Percentiles rank a stretch among this genome's conserved stretches.
These are phyloP conservation scores for Frankliniella intonsa DNA, from an alignment of 2,888 invertebrate genomes.

Conservation along the genomic window DNA sequence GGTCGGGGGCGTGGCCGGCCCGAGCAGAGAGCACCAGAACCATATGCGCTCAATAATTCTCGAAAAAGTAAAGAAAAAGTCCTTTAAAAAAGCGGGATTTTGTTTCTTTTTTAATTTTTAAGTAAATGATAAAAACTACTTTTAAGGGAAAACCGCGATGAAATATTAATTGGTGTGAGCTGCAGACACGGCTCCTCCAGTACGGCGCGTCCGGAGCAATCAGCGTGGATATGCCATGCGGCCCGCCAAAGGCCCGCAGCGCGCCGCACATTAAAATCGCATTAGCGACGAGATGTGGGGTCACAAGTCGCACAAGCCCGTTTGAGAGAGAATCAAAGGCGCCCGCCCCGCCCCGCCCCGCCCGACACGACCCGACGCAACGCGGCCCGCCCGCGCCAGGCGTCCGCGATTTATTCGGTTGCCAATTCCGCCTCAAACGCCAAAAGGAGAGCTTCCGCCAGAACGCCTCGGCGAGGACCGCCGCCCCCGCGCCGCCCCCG, in stretches of 20 bases:
- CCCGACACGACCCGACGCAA: not conserved
- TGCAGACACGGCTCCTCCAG: no score
- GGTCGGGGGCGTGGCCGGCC: not conserved
- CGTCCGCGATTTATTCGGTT: not conserved
- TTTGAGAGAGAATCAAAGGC: not conserved
- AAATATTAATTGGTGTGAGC: no score
- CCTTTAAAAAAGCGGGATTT: no score
- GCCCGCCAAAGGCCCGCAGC: not conserved
- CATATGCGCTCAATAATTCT: no score
- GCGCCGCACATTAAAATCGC: not conserved
- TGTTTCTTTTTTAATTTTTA: no score
- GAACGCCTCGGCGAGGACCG: not conserved
- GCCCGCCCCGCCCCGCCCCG: not conserved
- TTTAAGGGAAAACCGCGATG: no score
- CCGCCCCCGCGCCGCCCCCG: not conserved
- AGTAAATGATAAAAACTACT: no score
- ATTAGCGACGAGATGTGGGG: slow-evolving; percentile 14
- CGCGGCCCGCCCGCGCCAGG: not conserved
- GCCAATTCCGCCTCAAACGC: slow-evolving; percentile 4
- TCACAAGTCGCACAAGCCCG: not conserved
- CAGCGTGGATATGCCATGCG: no score
- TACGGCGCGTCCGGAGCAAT: no score
- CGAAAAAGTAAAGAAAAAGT: no score
- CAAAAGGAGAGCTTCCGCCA: slow-evolving; percentile 6
- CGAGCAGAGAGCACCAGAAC: no score